These are phyloP conservation scores for Amphiprion clarkii DNA, from an alignment of 2,797 vertebrate genomes.

Conservation along the genomic window DNA sequence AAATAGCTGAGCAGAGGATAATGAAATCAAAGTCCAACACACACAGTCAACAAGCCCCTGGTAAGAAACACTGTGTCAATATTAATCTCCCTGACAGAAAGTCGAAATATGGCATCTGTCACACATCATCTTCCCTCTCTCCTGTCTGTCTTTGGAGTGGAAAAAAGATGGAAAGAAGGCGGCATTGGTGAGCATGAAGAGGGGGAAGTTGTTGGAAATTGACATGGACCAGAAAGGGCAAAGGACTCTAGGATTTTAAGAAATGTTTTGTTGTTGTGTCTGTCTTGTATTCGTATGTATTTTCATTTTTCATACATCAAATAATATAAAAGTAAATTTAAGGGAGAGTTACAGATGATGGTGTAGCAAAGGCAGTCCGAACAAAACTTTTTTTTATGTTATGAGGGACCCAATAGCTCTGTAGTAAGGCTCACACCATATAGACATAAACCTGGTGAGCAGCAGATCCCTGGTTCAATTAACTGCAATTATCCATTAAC, in stretches of 20 bases:
- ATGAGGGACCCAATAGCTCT: too few relatives aligned
- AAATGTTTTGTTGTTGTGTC: constrained; percentile 26
- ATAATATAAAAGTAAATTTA: not conserved
- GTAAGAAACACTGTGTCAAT: constrained; percentile 90
- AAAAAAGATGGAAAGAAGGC: constrained; percentile 74
- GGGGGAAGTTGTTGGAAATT: constrained; percentile 71
- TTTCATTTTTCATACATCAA: constrained; percentile 13
- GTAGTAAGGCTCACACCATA: too few relatives aligned
- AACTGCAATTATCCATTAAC: too few relatives aligned
- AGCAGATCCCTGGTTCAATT: too few relatives aligned
- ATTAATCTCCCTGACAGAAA: constrained; percentile 90
- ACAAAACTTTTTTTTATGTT: not conserved
- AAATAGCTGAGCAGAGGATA: constrained; percentile 85
- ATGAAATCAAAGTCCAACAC: constrained; percentile 89
- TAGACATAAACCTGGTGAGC: too few relatives aligned
- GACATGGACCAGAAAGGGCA: constrained; percentile 60
- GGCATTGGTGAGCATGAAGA: constrained; percentile 65
- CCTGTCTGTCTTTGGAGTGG: constrained; percentile 81
- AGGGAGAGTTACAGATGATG: not conserved
- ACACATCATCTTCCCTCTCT: constrained; percentile 88
- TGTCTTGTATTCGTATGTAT: constrained; percentile 1
- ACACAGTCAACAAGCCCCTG: constrained; percentile 86
- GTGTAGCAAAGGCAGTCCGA: not conserved
- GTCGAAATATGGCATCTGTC: constrained; percentile 90
- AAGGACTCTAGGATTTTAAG: constrained; percentile 49